Percentiles rank a stretch among this genome's conserved stretches.
These are phyloP conservation scores for Drosophila tanythrix DNA, from an alignment of 2,888 invertebrate species.

Conservation along the genomic window DNA sequence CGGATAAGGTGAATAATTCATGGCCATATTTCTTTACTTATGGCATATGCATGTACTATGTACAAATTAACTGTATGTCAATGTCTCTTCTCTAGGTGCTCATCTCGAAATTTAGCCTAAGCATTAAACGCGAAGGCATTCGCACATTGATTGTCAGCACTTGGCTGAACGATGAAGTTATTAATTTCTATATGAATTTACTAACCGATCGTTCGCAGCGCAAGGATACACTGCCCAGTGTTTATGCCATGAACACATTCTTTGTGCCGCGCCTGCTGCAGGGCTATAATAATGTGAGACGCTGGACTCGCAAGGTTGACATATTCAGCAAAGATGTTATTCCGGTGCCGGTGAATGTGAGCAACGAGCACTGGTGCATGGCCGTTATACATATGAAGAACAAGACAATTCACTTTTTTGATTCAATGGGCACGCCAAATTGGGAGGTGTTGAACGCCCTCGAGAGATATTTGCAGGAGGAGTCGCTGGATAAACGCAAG, in stretches of 20 bases:
- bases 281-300: conserved; percentile 90
- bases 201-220: conserved; percentile 91
- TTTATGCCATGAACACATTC: conserved; percentile 97
- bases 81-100: conserved; percentile 70
- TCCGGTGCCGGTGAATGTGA: conserved; percentile 96
- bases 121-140: conserved; percentile 91
- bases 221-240: conserved; percentile 88
- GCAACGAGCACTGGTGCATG: conserved; percentile 98
- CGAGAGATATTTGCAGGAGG: conserved; percentile 91
- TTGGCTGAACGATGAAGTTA: conserved; percentile 98
- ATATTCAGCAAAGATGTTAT: conserved; percentile 94
- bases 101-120: conserved; percentile 86
- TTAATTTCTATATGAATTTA: conserved; percentile 98
- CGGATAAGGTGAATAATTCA: conserved; percentile 86
- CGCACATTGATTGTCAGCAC: conserved; percentile 92
- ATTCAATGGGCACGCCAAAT: conserved; percentile 96
- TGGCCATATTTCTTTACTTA: not conserved
- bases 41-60: not conserved
- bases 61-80: not conserved
- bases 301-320: conserved; percentile 95
- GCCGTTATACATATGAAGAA: conserved; percentile 92
- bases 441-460: conserved; percentile 89
- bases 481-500: conserved; percentile 95
- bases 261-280: conserved; percentile 94
- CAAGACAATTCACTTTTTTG: conserved; percentile 92